Evolutionary conservation across 1,140 invertebrate genomes (phyloP), one percentile per base, ranked within the genome.

Genomic region (Scaptodrosophila lebanonensis): DNA sequence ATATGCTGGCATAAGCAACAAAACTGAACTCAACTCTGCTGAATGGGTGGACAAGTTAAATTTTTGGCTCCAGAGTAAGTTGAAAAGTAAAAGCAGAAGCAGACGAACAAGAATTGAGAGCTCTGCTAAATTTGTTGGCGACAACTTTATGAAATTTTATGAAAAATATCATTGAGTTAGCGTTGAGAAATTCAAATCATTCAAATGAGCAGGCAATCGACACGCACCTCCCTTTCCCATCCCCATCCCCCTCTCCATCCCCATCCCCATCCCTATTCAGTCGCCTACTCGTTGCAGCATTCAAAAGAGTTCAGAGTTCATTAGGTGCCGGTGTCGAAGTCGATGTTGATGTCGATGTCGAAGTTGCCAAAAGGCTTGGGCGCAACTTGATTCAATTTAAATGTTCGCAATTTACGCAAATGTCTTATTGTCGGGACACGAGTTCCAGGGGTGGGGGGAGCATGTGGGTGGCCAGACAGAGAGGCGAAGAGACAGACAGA

Each of bases 381-480:
- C 47, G 18, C 12, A 66, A 40, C 63, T 62, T 71, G 68, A 71
- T 71, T 73, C 54, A 73, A 71, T 73, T 73, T 59, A 67, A 72
- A 67, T 45, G 58, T 49, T 66, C 29, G 33, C 58, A 52, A 52
- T 69, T 53, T 51, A 54, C 33, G 13, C 48, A 62, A 62, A 54
- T 47, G 47, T 52, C 57, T 60, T 33, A 38, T 42, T 59, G 38
- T 9, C 12, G 16, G 30, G 5, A 30, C 25, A 45, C 15, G 33
- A 3, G 38, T 8, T 17, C 42, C n/a, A n/a, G n/a, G n/a, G n/a
- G n/a, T n/a, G n/a, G n/a, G n/a, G n/a, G n/a, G n/a, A n/a, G n/a
- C n/a, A n/a, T n/a, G n/a, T 13, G 3, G 36, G n/a, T 13, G 8
- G 5, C 12, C 16, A 15, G 7, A 16, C 16, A 22, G 30, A 13